A percentile compares a stretch with the other conserved stretches of the same genome.
These are phyloP conservation scores for Drosophila prostipennis DNA, from an alignment of 2,888 invertebrate genomes.

Conservation along the genomic window DNA sequence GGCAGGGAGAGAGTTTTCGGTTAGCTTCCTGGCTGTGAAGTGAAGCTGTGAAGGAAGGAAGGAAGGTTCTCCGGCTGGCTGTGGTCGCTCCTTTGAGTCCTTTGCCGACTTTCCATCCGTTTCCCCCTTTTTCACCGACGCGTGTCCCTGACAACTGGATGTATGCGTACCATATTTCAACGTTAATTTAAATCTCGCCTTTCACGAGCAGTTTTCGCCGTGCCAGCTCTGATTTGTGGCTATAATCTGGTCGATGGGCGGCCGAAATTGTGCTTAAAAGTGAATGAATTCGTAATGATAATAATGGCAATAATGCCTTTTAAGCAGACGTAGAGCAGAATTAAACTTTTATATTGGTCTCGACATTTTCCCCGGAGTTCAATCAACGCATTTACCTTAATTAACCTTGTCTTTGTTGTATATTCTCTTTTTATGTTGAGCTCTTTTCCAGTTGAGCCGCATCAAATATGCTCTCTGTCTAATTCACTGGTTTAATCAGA, in stretches of 20 bases:
- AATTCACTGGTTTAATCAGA: conserved; percentile 49
- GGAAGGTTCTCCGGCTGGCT: conserved; percentile 24
- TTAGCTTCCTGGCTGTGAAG: conserved; percentile 38
- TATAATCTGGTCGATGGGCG: conserved; percentile 3
- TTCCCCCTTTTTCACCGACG: conserved; percentile 13
- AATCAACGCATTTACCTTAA: conserved; percentile 20
- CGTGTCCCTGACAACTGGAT: conserved; percentile 49
- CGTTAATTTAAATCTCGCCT: conserved; percentile 41
- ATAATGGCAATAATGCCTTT: conserved; percentile 18
- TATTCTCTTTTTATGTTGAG: background rate
- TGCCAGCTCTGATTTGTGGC: conserved; percentile 25
- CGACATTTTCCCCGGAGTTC: background rate
- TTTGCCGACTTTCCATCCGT: conserved; percentile 6
- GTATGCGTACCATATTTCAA: conserved; percentile 38
- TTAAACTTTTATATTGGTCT: conserved; percentile 1
- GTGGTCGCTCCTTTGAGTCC: conserved; percentile 29
- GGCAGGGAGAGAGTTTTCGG: conserved; percentile 25
- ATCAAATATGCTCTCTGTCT: conserved; percentile 47
- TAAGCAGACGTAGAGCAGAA: background rate
- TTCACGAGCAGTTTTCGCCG: conserved; percentile 16
- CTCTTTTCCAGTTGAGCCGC: conserved; percentile 15
- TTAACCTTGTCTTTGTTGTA: conserved; percentile 7
- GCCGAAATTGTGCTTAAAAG: conserved; percentile 3
- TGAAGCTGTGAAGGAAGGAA: conserved; percentile 11
- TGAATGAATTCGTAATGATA: conserved; percentile 22